Evolutionary conservation across 2,888 invertebrate species (phyloP).

Genomic region (Hipparchia semele): DNA sequence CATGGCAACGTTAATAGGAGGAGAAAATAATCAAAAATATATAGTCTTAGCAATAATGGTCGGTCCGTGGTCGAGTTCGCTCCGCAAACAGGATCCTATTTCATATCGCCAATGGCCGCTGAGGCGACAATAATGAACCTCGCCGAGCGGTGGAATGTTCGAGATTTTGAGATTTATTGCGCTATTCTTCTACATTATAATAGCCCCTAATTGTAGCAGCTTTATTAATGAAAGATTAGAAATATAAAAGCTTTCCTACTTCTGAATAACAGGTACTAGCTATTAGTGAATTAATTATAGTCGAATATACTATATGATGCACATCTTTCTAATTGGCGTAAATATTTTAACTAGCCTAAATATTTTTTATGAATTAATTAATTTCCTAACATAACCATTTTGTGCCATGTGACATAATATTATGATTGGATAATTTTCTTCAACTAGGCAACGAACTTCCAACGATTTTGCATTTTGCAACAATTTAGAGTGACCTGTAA

Average conservation of each 20-base stretch:
- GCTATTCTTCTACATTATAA: slow-evolving; percentile 5
- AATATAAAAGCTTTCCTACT: neutral
- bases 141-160: slow-evolving; percentile 23
- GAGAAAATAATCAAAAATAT: slow-evolving; percentile 18
- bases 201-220: neutral
- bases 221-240: slow-evolving; percentile 2
- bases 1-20: slow-evolving; percentile 17
- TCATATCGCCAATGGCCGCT: slow-evolving; percentile 45
- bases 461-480: no score
- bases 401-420: neutral
- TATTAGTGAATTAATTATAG: no score
- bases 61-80: slow-evolving; percentile 24
- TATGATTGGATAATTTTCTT: neutral
- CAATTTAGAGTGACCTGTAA: no score
- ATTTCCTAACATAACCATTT: neutral
- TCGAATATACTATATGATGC: no score
- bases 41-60: slow-evolving; percentile 19
- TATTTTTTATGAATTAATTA: no score
- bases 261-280: no score
- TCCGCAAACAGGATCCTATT: slow-evolving; percentile 62
- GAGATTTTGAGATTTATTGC: slow-evolving; percentile 20
- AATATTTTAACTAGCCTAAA: slow-evolving; percentile 1
- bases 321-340: neutral
- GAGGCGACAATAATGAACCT: slow-evolving; percentile 32
- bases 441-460: neutral